Conservation (phyloP, 2,797 vertebrate species). For the Morus bassanus region DNA sequence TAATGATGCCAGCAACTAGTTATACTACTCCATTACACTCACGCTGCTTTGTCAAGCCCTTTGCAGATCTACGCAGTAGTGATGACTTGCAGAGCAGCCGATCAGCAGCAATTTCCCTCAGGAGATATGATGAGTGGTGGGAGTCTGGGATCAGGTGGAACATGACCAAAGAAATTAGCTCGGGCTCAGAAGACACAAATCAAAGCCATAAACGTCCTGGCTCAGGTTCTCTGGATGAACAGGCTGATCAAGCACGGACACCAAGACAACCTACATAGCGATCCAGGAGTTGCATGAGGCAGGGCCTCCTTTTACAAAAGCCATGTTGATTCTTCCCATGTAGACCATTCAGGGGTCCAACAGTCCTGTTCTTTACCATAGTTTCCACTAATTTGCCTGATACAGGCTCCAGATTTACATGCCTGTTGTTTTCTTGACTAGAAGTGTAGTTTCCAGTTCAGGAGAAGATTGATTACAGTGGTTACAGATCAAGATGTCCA, state of each 20-base stretch:
- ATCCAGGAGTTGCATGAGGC: neutral
- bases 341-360: neutral
- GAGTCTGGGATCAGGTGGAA: neutral
- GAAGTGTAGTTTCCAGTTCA: neutral
- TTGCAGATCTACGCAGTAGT: neutral
- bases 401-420: neutral
- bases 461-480: neutral
- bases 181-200: neutral
- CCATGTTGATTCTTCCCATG: rapidly evolving
- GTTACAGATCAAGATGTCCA: neutral
- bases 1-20: neutral
- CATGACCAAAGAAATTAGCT: neutral
- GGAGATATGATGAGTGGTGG: neutral
- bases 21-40: neutral
- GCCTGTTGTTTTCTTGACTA: neutral
- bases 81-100: neutral
- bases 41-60: neutral
- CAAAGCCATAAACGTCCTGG: neutral
- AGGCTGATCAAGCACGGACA: neutral
- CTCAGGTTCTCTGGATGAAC: neutral
- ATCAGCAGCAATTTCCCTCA: neutral
- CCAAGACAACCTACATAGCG: rapidly evolving
- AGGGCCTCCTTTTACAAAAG: neutral
- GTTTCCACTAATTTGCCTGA: neutral
- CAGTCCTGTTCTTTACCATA: neutral